Percentiles rank a stretch among this genome's conserved stretches.
Conservation (phyloP, 1,140 invertebrate species). For the Phocides pigmalion region DNA sequence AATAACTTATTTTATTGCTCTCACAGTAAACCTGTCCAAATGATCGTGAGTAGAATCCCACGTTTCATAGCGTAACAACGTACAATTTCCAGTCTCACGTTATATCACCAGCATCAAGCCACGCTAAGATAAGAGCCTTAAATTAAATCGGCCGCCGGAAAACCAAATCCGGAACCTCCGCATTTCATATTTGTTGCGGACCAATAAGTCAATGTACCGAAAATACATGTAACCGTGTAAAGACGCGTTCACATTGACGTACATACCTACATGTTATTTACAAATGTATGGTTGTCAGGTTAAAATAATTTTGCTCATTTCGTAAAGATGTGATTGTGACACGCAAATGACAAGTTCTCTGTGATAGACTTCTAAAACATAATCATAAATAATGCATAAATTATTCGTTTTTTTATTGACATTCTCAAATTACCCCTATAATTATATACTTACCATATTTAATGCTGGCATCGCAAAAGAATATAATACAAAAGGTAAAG, state of each 20-base stretch:
- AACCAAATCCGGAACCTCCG: conserved; percentile 25
- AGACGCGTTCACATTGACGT: neutral
- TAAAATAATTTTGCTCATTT: too few species aligned
- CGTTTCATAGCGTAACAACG: neutral
- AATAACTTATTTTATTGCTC: neutral
- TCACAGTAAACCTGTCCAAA: conserved; percentile 6
- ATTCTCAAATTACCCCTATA: too few species aligned
- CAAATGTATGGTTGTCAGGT: too few species aligned
- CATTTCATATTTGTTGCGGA: conserved; percentile 16
- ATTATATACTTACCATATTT: too few species aligned
- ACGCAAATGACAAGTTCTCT: too few species aligned
- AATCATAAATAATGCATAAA: too few species aligned
- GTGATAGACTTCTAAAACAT: too few species aligned
- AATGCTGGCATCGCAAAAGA: too few species aligned
- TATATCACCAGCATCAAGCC: conserved; percentile 11
- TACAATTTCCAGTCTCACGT: conserved; percentile 2
- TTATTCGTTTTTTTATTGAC: too few species aligned
- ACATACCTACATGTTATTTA: too few species aligned
- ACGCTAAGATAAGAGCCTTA: conserved; percentile 25
- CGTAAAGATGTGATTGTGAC: too few species aligned
- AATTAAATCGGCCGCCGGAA: conserved; percentile 23
- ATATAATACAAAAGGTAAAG: too few species aligned
- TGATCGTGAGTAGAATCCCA: conserved; percentile 1
- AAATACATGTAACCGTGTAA: conserved; percentile 26
- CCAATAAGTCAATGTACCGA: conserved; percentile 31